A percentile compares a stretch with the other conserved stretches of the same genome.
Conservation (phyloP, 2,797 vertebrate genomes). For the Taenioides sp. region DNA sequence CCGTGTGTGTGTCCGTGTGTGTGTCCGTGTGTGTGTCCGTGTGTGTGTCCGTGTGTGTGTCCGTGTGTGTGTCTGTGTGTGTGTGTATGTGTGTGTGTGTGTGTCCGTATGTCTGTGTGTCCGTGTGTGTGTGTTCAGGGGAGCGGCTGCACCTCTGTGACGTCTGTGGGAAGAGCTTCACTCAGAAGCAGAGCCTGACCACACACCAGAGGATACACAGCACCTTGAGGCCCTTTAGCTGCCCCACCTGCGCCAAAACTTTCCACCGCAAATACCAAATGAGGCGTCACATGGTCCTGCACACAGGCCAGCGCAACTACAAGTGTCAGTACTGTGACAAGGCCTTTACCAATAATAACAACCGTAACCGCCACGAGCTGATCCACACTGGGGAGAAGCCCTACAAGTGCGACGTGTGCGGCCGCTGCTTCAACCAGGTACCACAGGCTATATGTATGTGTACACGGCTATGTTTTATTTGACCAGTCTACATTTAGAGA, state of each 20-base stretch:
- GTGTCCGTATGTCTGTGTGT: too few relatives aligned
- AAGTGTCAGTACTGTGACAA: slow-evolving; percentile 8
- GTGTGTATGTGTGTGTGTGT: neutral
- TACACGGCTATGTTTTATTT: too few relatives aligned
- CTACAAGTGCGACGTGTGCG: slow-evolving; percentile 76
- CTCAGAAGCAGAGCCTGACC: slow-evolving; percentile 64
- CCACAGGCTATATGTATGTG: neutral
- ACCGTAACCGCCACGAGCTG: slow-evolving; percentile 81
- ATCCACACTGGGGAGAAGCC: slow-evolving; percentile 86
- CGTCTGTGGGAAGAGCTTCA: slow-evolving; percentile 70
- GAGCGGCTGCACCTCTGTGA: slow-evolving; percentile 70
- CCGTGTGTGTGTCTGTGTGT: neutral
- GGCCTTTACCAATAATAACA: slow-evolving; percentile 48
- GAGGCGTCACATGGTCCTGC: slow-evolving; percentile 76
- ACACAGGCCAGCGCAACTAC: slow-evolving; percentile 76
- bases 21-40: too few relatives aligned
- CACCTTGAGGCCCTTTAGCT: slow-evolving; percentile 70
- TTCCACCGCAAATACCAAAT: slow-evolving; percentile 78
- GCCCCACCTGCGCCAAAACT: slow-evolving; percentile 77
- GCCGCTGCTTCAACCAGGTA: slow-evolving; percentile 81
- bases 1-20: too few relatives aligned
- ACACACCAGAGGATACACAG: slow-evolving; percentile 77
- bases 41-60: neutral
- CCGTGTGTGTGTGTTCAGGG: slow-evolving; percentile 29
- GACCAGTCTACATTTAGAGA: too few relatives aligned